Evolutionary conservation across 1,140 invertebrate species (phyloP).

Genomic region (Polypedilum pembai): DNA sequence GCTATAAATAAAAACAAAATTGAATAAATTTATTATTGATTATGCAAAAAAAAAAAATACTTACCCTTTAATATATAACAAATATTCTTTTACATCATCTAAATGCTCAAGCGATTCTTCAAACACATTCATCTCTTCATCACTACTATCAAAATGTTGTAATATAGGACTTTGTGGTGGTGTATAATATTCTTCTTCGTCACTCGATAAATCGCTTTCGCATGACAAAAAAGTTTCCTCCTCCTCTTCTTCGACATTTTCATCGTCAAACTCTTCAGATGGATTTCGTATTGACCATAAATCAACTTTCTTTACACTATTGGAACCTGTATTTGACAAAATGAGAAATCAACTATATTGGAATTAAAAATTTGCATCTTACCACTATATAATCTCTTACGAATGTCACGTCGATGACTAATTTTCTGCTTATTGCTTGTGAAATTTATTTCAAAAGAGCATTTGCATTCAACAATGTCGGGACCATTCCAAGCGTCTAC

Average conservation of each 20-base stretch:
- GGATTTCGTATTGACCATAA: constrained; percentile 6
- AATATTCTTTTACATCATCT: constrained; percentile 40
- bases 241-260: constrained; percentile 30
- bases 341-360: not conserved
- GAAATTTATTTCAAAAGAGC: constrained; percentile 1
- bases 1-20: constrained; percentile 43
- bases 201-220: constrained; percentile 33
- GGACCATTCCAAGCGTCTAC: not conserved
- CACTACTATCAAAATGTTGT: constrained; percentile 36
- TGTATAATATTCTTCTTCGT: constrained; percentile 46
- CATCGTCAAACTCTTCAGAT: constrained; percentile 35
- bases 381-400: not conserved
- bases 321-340: constrained; percentile 26
- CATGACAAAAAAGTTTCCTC: constrained; percentile 30
- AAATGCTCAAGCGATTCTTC: constrained; percentile 32
- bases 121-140: constrained; percentile 38
- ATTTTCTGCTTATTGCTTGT: not conserved
- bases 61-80: constrained; percentile 22
- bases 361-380: not conserved
- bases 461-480: constrained; percentile 22
- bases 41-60: not conserved
- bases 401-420: not conserved
- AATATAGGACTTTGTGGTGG: constrained; percentile 46
- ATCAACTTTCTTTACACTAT: not conserved
- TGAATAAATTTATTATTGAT: constrained; percentile 42